phyloP scores from a whole-genome alignment of 2,113 vertebrate species.

The Lipotes vexillifer region DNA sequence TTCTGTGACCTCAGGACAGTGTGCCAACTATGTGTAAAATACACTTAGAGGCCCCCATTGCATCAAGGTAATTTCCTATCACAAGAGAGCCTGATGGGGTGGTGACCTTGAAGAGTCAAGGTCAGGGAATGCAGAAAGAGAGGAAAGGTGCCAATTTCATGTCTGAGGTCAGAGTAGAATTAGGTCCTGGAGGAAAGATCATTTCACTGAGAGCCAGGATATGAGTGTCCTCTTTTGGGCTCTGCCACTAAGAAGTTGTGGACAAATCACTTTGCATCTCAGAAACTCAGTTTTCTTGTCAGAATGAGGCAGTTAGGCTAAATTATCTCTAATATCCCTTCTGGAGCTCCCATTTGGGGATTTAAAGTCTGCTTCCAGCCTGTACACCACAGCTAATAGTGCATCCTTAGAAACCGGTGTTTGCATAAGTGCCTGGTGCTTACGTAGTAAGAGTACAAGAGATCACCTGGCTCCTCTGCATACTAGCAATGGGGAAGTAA shows the following conservation, averaged over 20 bases:
- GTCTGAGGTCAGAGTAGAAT: neutral
- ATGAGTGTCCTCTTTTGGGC: neutral
- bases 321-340: neutral
- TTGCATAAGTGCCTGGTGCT: neutral
- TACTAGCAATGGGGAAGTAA: neutral
- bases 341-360: neutral
- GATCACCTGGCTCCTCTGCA: neutral
- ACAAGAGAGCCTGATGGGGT: neutral
- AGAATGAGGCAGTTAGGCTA: neutral
- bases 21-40: neutral
- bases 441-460: neutral
- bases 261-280: neutral
- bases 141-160: neutral
- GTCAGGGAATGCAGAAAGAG: neutral
- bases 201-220: neutral
- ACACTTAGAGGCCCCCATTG: neutral
- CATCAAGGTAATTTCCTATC: neutral
- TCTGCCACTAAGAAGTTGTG: neutral
- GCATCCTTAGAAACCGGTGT: neutral
- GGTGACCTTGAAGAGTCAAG: neutral
- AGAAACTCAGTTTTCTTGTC: constrained; percentile 13
- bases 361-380: neutral
- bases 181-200: neutral
- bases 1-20: neutral
- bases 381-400: neutral